phyloP scores from a whole-genome alignment of 2,113 vertebrate species.

The Saguinus midas region DNA sequence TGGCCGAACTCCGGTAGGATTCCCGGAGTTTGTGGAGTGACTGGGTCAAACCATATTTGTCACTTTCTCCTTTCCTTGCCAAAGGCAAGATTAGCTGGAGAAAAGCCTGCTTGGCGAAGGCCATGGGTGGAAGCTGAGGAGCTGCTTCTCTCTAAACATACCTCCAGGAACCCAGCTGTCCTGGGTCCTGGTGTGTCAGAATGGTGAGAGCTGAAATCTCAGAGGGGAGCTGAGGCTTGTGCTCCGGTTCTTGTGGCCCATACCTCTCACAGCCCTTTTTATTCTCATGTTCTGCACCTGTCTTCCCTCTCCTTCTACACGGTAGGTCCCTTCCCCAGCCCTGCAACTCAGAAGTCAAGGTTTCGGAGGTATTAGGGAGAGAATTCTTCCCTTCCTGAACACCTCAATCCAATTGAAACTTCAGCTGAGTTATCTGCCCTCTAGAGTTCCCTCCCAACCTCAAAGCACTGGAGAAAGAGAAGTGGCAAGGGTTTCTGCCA shows the following conservation, averaged over 20 bases:
- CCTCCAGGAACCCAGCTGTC: not conserved
- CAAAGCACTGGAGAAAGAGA: not conserved
- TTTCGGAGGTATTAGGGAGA: not conserved
- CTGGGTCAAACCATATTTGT: not conserved
- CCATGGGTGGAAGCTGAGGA: not conserved
- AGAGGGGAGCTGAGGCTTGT: not conserved
- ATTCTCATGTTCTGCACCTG: not conserved
- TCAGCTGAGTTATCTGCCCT: not conserved
- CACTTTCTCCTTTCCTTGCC: not conserved
- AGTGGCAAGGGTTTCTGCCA: not conserved
- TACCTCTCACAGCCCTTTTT: not conserved
- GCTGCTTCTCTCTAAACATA: not conserved
- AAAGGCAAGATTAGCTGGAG: not conserved
- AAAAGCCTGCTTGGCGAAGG: not conserved
- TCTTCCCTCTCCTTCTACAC: not conserved
- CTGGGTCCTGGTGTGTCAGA: not conserved
- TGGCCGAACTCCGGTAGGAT: fast-evolving
- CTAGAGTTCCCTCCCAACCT: not conserved
- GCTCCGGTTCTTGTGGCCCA: fast-evolving
- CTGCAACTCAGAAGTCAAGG: not conserved
- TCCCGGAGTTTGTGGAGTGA: not conserved
- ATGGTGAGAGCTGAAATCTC: not conserved
- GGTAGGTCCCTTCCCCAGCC: not conserved
- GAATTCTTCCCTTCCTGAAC: not conserved
- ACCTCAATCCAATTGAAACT: not conserved